phyloP scores from a whole-genome alignment of 2,797 vertebrate species.

The Helarctos malayanus region DNA sequence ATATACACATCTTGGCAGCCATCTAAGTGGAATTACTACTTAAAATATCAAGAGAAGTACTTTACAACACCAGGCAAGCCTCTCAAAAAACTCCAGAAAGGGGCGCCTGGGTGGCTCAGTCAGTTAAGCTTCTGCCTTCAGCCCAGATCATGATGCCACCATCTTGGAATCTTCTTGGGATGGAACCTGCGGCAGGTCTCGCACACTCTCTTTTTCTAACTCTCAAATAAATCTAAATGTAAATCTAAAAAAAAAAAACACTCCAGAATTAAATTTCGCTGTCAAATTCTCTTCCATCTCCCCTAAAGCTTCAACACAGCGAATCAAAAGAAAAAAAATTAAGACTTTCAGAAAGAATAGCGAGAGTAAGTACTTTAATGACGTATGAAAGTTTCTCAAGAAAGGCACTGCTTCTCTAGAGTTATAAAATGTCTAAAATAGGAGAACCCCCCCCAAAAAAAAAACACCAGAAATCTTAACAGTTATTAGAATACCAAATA shows the following conservation, averaged over 20 bases:
- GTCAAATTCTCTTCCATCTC: not conserved
- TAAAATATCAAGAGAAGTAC: not conserved
- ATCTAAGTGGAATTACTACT: conserved; percentile 34
- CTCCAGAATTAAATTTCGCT: conserved; percentile 23
- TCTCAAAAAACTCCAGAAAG: not conserved
- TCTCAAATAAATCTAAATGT: not conserved
- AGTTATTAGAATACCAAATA: conserved; percentile 28
- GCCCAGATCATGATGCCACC: not conserved
- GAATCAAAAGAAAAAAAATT: conserved; percentile 28
- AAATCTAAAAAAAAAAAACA: not conserved
- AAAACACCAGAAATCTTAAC: not conserved
- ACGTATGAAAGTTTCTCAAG: not conserved
- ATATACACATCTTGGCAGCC: not conserved
- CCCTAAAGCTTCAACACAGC: not conserved
- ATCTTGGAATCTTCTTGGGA: not conserved
- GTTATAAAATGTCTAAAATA: not conserved
- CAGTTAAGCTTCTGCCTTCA: not conserved
- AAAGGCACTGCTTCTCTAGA: not conserved
- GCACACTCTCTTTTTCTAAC: not conserved
- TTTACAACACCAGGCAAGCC: not conserved
- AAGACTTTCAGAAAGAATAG: not conserved
- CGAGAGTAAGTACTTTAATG: not conserved
- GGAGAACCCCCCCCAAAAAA: not conserved
- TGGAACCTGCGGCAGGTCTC: accelerated
- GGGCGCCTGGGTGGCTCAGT: not conserved